phyloP scores from a whole-genome alignment of 2,888 invertebrate genomes.

The Melipona beecheii region DNA sequence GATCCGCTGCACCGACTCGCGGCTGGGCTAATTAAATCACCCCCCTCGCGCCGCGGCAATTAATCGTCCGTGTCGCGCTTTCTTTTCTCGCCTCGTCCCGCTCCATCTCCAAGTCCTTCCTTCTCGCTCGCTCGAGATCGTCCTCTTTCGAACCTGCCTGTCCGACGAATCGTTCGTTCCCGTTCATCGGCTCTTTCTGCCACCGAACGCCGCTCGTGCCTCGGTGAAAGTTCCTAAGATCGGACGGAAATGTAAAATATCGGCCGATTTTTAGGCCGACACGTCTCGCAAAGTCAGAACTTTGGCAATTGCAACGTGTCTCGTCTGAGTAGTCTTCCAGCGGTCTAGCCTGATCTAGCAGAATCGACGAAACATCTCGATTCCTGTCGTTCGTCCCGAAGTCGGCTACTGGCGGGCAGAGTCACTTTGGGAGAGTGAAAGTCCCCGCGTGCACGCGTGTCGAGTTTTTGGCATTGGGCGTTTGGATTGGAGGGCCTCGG shows the following conservation, averaged over 20 bases:
- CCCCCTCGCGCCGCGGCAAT: not conserved
- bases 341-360: too few relatives aligned
- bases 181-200: conserved; percentile 10
- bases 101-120: not conserved
- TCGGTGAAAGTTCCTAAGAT: conserved; percentile 38
- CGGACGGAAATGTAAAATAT: not conserved
- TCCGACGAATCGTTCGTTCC: not conserved
- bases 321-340: too few relatives aligned
- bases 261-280: too few relatives aligned
- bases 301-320: too few relatives aligned
- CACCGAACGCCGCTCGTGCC: not conserved
- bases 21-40: not conserved
- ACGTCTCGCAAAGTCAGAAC: too few relatives aligned
- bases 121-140: not conserved
- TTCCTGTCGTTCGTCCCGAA: not conserved
- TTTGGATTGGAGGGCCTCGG: conserved; percentile 79
- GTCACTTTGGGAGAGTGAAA: conserved; percentile 74
- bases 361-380: too few relatives aligned
- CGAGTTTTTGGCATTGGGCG: conserved; percentile 82
- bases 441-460: conserved; percentile 69
- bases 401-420: not conserved
- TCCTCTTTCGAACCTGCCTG: not conserved
- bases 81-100: not conserved
- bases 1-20: not conserved
- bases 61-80: not conserved